Evolutionary conservation across 92 coral and sea anemone species (phyloP), one percentile per base, ranked within the genome.

Genomic region (Paramuricea clavata): DNA sequence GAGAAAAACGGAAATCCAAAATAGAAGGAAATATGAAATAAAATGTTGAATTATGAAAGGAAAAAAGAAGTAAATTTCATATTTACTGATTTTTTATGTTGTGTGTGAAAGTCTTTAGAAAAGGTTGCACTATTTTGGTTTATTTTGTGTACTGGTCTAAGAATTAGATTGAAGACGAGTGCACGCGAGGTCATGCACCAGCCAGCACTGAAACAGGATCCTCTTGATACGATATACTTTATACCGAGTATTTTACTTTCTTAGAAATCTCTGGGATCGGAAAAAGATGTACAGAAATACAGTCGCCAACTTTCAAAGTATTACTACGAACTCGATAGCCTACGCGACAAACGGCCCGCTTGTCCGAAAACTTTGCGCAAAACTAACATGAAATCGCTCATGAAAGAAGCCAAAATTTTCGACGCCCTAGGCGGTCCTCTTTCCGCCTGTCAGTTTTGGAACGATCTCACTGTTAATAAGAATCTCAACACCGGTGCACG

Each of bases 371-470:
- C 72, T 28, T 35, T 79, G n/a, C 72, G 22, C n/a, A 34, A 79
- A 64, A 25, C 72, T 13, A 61, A 79, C 72, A 34, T 79, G 72
- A 52, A 76, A 60, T 9, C 25, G 6, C 23, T 49, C 25, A 39
- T 5, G 35, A 59, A 79, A 30, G 19, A 43, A 35, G 34, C 12
- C 57, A 36, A 57, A 22, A 79, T 79, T 17, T 79, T 79, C 35
- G 56, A 59, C 8, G 59, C 84, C 16, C 6, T 79, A 0, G 84
- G 84, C 34, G 25, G 47, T 12, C 84, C 84, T 36, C 84, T 73
- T 5, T 79, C 84, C 0, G 70, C 54, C 8, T 79, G 84, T 61
- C 84, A 79, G 30, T 79, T 79, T n/a, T 79, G 84, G 84, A 79
- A 79, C 22, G 84, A 79, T 67, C 31, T 79, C 11, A 19, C 31